Evolutionary conservation across 2,888 invertebrate genomes (phyloP), one percentile per base, ranked within the genome.

Genomic region (Pandemis heparana): DNA sequence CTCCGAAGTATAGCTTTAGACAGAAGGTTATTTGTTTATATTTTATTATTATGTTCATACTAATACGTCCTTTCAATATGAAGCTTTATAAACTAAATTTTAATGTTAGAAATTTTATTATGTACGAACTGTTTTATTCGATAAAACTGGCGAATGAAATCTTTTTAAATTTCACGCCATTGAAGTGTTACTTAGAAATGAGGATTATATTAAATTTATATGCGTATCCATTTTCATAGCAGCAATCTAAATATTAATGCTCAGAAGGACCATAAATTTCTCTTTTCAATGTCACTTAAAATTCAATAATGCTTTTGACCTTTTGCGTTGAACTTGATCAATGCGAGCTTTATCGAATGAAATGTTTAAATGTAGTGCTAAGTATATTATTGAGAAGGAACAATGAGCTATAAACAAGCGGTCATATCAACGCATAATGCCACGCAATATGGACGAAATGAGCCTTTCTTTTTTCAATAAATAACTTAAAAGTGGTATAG

Each of bases 391-490:
- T 80, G 80, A 75, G 75, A 70, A 85, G 85, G 89, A 92, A 94
- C 92, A 93, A 94, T 94, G 86, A 85, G 88, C 88, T 83, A 92
- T 94, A 93, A 93, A 93, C 87, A 90, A 85, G 84, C 83, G 81
- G 81, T 84, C 86, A 87, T 89, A 92, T 91, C 89, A 90, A 91
- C 89, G 85, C 85, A 89, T 90, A 88, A 90, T 89, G 85, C 85
- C 85, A 85, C 87, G 82, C 83, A 81, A 80, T 82, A 77, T 76
- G 81, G 85, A 85, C 87, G 82, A 83, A 88, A 90, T 83, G 84
- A 81, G 79, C 79, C 81, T 84, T 86, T 87, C 90, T 89, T 89
- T 88, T 89, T 92, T 88, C 86, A 89, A 89, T 88, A 89, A 65
- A 84, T 80, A 71, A 75, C 75, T 77, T 75, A 80, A 78, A 78